These are phyloP conservation scores for Pristis pectinata DNA, from an alignment of 2,797 vertebrate genomes.

Conservation along the genomic window DNA sequence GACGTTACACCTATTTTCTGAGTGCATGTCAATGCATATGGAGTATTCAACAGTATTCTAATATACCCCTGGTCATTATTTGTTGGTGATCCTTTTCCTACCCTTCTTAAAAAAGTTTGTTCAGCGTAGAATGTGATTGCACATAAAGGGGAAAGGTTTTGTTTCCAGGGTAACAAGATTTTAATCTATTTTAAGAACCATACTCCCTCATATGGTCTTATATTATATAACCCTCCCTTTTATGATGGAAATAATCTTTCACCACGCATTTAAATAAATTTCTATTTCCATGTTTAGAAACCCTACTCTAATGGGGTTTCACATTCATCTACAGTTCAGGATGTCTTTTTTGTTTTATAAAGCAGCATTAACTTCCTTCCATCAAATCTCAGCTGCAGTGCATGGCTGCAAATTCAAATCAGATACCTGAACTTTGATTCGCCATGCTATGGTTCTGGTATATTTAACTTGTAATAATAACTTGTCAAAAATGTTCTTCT, in stretches of 20 bases:
- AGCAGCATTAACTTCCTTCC: background rate
- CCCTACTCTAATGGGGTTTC: background rate
- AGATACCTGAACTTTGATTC: background rate
- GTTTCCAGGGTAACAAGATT: background rate
- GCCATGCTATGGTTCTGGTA: background rate
- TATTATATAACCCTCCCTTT: too few species aligned
- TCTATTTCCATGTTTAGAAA: background rate
- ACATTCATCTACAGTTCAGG: background rate
- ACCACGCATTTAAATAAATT: background rate
- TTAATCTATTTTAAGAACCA: background rate
- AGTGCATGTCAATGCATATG: background rate
- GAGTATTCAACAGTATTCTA: background rate
- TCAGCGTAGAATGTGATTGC: background rate
- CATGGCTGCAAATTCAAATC: background rate
- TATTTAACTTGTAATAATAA: background rate
- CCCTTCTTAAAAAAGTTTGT: background rate
- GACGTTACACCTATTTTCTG: background rate
- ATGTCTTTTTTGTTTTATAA: background rate
- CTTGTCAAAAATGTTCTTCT: background rate
- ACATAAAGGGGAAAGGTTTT: background rate
- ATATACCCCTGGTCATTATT: background rate
- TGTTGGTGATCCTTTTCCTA: background rate
- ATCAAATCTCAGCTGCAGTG: background rate
- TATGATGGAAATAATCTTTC: background rate
- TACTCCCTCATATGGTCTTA: background rate